Evolutionary conservation across 2,888 invertebrate genomes (phyloP).

Genomic region (Tipula unca): DNA sequence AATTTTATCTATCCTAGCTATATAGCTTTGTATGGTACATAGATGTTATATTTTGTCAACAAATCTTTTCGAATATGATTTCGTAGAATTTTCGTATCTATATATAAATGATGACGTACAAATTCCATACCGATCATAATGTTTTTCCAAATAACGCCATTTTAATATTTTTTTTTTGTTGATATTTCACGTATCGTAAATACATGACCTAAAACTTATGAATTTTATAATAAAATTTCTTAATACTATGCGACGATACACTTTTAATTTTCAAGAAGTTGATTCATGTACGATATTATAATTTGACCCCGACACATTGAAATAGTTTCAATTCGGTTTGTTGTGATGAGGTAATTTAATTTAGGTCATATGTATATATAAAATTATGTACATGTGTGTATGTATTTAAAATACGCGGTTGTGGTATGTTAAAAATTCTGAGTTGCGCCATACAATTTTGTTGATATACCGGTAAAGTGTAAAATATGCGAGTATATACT

Average conservation of each 20-base stretch:
- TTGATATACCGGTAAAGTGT: background rate
- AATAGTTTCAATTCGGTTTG: constrained; percentile 15
- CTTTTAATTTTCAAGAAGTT: background rate
- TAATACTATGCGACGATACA: background rate
- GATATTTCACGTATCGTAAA: too few relatives aligned
- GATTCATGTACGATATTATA: background rate
- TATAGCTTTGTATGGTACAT: background rate
- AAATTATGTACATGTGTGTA: background rate
- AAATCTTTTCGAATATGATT: background rate
- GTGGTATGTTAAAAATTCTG: background rate
- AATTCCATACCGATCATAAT: background rate
- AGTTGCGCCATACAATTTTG: background rate
- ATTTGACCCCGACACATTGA: constrained; percentile 17
- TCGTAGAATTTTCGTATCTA: background rate
- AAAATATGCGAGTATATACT: background rate
- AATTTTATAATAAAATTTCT: too few relatives aligned
- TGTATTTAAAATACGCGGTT: background rate
- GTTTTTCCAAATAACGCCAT: background rate
- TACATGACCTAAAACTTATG: background rate
- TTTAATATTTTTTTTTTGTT: background rate
- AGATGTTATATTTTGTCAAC: background rate
- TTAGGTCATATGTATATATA: background rate
- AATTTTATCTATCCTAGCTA: background rate
- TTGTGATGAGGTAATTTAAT: constrained; percentile 3
- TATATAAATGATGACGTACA: background rate